Base-by-base conservation (phyloP, 2,113 vertebrate species). In the Regulus satrapa region DNA sequence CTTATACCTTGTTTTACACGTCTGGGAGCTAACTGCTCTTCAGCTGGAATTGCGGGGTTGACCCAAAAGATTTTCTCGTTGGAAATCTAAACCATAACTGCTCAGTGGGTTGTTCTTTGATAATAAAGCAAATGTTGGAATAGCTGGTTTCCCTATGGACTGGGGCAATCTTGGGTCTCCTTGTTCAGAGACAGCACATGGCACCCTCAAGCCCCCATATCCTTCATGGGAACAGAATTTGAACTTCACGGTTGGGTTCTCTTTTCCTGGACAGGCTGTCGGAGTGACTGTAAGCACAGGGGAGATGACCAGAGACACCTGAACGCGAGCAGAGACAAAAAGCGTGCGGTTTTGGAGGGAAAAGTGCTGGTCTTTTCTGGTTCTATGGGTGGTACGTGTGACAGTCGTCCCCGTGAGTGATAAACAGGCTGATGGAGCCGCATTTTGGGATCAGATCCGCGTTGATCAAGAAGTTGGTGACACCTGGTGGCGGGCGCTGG, bases 401-500 rank as follows among this genome's bases (percentile, higher is more conserved):
- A 12, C 83, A 85, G 52, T 25, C 14, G 5, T 6, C 18, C 41
- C 69, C 16, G 40, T 11, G 76, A 23, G 56, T 8, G 41, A 46
- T 12, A 41, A 54, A 5, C 15, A 11, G 36, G 28, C 77, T 55
- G 85, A 9, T 21, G 12, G 79, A 92, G 43, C 45, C 63, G 38
- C 55, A 9, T 58, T 92, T 61, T 45, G 79, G 20, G 62, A 31
- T 18, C 26, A 7, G 38, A 18, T 62, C 79, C 31, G 24, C 25
- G 15, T 94, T 92, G 56, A 48, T 49, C 92, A 59, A 96, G 97
- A 97, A 95, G 86, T 84, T 94, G 86, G 97, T 97, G 98, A 97
- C 98, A 98, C 87, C 98, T 98, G 96, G 96, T 96, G 98, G 97
- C 94, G 67, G 23, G 66, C 36, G 31, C 24, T 17, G 8, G 80